Evolutionary conservation across 1,140 invertebrate species (phyloP), one percentile per base, ranked within the genome.

Genomic region (Lepidurus apus): DNA sequence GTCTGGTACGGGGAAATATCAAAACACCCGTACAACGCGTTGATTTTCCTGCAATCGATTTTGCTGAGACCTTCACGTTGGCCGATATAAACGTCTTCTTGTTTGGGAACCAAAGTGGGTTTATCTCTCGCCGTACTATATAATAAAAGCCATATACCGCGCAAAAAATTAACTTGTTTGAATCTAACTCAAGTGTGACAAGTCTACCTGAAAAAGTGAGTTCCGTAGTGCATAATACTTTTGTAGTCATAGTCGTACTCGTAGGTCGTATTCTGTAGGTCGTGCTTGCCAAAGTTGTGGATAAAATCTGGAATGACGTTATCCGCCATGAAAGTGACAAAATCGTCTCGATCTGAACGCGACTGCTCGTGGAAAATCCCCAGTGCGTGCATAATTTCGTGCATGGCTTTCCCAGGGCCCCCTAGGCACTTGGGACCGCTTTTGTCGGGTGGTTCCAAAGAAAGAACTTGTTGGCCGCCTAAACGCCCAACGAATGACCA

Each of bases 191-290:
- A 47, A 47, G 10, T 47, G 3, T 47, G 45, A 4, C 1, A 65
- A 17, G 75, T 79, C 81, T 82, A 87, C 87, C 87, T 87, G 83
- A 88, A 88, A 81, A 86, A 88, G 44, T 87, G 86, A 78, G 85
- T 87, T 5, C 91, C 91, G 81, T 92, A 92, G 82, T 92, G 91
- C 91, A 92, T 92, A 47, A 92, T 91, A 44, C 90, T 91, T 77
- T 91, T 88, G 82, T 90, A 92, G 82, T 92, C 91, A 81, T 92
- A 92, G 80, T 91, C 89, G 83, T 89, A 91, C 76, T 85, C 87
- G 81, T 88, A 88, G 0, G 89, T 88, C 26, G 89, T 90, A 82
- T 91, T 90, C 73, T 86, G 87, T 79, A 86, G 83, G 81, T 87
- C 88, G 81, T 90, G 86, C 84, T 92, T 88, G 80, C 89, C 85